Conservation (phyloP, 1,140 invertebrate species). For the Pygmarrhopalites habei region DNA sequence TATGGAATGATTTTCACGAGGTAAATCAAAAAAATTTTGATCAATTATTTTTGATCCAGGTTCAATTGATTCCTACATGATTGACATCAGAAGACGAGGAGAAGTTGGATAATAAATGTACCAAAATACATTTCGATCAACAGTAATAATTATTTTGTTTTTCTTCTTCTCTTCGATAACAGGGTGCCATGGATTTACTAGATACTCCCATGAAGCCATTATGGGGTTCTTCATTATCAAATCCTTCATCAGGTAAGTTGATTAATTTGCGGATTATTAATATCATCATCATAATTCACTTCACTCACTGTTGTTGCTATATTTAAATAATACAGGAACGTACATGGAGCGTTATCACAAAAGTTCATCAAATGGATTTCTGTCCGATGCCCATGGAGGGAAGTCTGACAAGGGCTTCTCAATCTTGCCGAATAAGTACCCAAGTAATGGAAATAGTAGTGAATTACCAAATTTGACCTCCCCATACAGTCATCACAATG, state of each 20-base stretch:
- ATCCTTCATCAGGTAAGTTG: neutral
- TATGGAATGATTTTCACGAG: constrained; percentile 11
- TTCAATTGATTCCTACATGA: no score
- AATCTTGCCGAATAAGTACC: constrained; percentile 12
- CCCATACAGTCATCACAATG: neutral
- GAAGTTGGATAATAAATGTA: no score
- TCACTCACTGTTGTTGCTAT: no score
- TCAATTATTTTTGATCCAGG: no score
- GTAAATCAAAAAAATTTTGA: no score
- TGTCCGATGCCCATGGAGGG: neutral
- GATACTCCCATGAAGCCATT: neutral
- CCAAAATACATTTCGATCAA: no score
- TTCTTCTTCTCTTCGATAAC: no score
- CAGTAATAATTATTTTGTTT: no score
- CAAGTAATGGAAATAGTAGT: neutral
- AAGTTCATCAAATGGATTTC: constrained; percentile 12
- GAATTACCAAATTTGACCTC: constrained; percentile 9
- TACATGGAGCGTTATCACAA: constrained; percentile 15
- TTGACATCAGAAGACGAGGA: no score
- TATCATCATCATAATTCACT: no score
- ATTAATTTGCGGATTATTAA: neutral
- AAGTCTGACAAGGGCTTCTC: constrained; percentile 16
- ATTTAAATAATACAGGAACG: neutral
- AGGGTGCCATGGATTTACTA: constrained; percentile 11
- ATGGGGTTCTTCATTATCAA: constrained; percentile 10